Base-by-base conservation (phyloP, 2,888 invertebrate species). In the Drosophila subsilvestris region DNA sequence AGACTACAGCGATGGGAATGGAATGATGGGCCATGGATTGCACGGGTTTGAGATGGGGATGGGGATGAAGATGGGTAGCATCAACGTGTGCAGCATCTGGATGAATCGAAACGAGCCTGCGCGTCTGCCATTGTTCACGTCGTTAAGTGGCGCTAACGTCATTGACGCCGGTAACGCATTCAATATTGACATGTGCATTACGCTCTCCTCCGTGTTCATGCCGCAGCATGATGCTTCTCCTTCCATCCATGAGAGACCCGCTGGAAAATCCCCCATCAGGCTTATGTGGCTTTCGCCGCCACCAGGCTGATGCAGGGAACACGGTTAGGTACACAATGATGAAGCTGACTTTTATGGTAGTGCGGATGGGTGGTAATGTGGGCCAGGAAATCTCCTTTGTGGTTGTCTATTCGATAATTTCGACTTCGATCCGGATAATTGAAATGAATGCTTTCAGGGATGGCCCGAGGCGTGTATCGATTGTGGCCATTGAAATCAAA, bases 131-230 rank as follows among this genome's bases (percentile, higher is more conserved):
- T 88, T 83, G 83, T 83, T 78, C 85, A 79, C 76, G 74, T 83
- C 79, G 88, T 87, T 83, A 86, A 86, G 86, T 83, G 86, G 79
- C 84, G 79, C 79, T 80, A 89, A 89, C 82, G 88, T 84, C 83
- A 89, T 83, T 89, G 87, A 84, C 84, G 86, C 81, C 82, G 78
- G 82, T 79, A 88, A 89, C 86, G 87, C 84, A 89, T 89, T 89
- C 87, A 90, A 89, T 89, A 90, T 89, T 90, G 89, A 89, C 86
- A 86, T 78, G 80, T 75, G 88, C 84, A 86, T 86, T 79, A 86
- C 77, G 73, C 59, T 61, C 57, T 18, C 22, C 37, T n/a, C 9
- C 54, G 20, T 54, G 56, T n/a, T 32, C 25, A 29, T 20, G 32
- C 48, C 48, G 2, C 25, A n/a, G n/a, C 8, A 5, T 14, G 18